These are phyloP conservation scores for Bombus picipes DNA, from an alignment of 1,140 invertebrate species.

Conservation along the genomic window DNA sequence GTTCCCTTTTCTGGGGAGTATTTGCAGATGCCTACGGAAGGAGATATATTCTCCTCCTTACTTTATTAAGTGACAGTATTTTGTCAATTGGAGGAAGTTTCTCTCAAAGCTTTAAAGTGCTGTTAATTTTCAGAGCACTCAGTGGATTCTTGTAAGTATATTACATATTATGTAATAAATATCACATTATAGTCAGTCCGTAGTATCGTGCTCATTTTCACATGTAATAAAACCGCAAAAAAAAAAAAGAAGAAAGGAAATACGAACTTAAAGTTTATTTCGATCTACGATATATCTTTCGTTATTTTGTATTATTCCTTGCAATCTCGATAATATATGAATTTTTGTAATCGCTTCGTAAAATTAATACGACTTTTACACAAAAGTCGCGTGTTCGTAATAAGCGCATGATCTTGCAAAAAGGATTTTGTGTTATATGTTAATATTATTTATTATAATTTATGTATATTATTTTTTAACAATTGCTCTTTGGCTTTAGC, in stretches of 20 bases:
- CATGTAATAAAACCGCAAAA: too few species aligned
- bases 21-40: conserved; percentile 87
- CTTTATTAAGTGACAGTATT: conserved; percentile 85
- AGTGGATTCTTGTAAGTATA: conserved; percentile 84
- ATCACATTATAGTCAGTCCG: too few species aligned
- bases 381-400: too few species aligned
- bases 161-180: neutral
- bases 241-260: too few species aligned
- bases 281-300: too few species aligned
- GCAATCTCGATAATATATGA: too few species aligned
- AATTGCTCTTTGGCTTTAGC: conserved; percentile 55
- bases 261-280: too few species aligned
- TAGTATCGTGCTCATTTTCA: too few species aligned
- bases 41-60: conserved; percentile 84
- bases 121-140: conserved; percentile 82
- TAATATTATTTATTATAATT: neutral
- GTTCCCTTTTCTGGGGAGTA: conserved; percentile 86
- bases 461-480: neutral
- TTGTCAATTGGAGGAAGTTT: conserved; percentile 81
- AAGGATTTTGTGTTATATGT: neutral
- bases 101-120: conserved; percentile 81
- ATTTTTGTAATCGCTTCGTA: too few species aligned
- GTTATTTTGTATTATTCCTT: too few species aligned
- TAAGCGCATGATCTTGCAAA: neutral
- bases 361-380: too few species aligned